These are phyloP conservation scores for Typhlomys cinereus DNA, from an alignment of 2,113 vertebrate genomes.

Conservation along the genomic window DNA sequence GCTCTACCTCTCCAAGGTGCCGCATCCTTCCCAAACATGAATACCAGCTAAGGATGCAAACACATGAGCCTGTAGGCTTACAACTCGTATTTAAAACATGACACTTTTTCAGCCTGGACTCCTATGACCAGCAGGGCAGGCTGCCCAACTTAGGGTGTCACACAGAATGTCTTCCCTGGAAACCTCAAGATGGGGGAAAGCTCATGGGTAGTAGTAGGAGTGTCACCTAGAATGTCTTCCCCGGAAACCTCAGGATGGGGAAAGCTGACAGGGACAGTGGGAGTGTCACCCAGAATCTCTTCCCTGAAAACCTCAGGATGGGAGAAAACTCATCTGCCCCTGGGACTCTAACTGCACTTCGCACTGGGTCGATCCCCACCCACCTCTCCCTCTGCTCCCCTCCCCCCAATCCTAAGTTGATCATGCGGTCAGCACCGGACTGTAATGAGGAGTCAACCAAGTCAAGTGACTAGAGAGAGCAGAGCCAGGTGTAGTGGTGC, in stretches of 20 bases:
- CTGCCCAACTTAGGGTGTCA: background rate
- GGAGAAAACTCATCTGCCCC: background rate
- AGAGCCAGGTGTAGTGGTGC: background rate
- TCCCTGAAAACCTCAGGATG: rapidly evolving
- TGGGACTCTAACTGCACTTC: background rate
- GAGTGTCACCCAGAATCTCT: too few relatives aligned
- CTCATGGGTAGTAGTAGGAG: too few relatives aligned
- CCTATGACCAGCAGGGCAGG: background rate
- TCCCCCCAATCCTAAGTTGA: background rate
- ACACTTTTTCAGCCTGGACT: background rate
- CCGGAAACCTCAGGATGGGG: background rate
- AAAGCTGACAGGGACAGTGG: rapidly evolving
- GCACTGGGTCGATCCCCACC: too few relatives aligned
- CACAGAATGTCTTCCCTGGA: background rate
- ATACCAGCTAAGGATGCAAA: too few relatives aligned
- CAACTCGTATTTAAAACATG: too few relatives aligned
- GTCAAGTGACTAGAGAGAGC: background rate
- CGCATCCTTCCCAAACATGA: too few relatives aligned
- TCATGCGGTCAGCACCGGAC: background rate
- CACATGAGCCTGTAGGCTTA: background rate
- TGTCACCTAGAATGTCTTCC: background rate
- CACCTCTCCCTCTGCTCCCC: background rate
- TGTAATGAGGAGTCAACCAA: background rate
- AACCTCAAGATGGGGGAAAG: background rate
- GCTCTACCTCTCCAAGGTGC: too few relatives aligned